Conservation (phyloP, 92 coral and sea anemone species). For the Chrysogorgia sp. region DNA sequence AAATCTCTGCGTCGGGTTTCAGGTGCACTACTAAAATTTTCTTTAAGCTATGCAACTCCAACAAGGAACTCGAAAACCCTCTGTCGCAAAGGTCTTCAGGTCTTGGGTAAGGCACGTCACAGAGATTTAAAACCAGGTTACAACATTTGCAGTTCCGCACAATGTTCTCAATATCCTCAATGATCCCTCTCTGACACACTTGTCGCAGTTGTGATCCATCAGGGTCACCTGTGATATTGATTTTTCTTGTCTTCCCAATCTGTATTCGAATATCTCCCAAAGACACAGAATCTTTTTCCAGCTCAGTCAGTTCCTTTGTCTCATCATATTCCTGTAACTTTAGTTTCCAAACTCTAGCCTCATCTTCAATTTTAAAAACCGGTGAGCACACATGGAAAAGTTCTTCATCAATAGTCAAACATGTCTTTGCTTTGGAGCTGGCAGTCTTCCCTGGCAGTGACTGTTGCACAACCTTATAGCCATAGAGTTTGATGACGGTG, state of each 20-base stretch:
- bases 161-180: slow-evolving; percentile 27
- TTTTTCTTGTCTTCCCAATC: neutral
- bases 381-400: slow-evolving; percentile 38
- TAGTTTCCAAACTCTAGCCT: slow-evolving; percentile 38
- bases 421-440: slow-evolving; percentile 4
- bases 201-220: slow-evolving; percentile 38
- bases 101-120: slow-evolving; percentile 43
- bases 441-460: neutral
- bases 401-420: slow-evolving; percentile 20
- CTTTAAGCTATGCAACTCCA: slow-evolving; percentile 5
- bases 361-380: slow-evolving; percentile 39
- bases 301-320: slow-evolving; percentile 14
- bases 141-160: slow-evolving; percentile 3
- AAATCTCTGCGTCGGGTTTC: slow-evolving; percentile 24
- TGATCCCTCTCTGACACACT: slow-evolving; percentile 40
- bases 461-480: slow-evolving; percentile 28
- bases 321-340: slow-evolving; percentile 36
- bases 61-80: slow-evolving; percentile 16
- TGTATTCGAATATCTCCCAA: slow-evolving; percentile 38
- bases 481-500: slow-evolving; percentile 27
- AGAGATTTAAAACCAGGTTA: slow-evolving; percentile 16
- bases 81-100: slow-evolving; percentile 42
- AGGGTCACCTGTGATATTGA: slow-evolving; percentile 40
- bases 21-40: slow-evolving; percentile 22
- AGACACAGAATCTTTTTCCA: slow-evolving; percentile 16